A percentile compares a stretch with the other conserved stretches of the same genome.
Conservation (phyloP, 2,888 invertebrate genomes). For the Monopis laevigella region DNA sequence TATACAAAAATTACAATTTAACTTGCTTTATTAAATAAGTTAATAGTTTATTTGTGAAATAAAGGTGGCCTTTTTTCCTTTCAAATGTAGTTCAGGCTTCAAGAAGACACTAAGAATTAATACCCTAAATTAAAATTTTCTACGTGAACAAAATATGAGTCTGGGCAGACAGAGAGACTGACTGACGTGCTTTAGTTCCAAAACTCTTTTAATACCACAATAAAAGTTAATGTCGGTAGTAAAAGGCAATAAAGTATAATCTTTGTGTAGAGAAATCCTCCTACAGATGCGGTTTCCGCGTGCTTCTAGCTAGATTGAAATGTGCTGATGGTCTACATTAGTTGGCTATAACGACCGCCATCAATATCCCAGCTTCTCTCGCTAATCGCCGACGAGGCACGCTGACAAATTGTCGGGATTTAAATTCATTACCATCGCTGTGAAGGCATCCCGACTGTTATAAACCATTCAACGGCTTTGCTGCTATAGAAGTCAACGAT, state of each 20-base stretch:
- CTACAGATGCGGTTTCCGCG: conserved; percentile 7
- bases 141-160: too few species aligned
- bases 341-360: conserved; percentile 8
- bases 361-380: conserved; percentile 6
- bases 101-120: too few species aligned
- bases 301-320: conserved; percentile 7
- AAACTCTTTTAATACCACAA: background rate
- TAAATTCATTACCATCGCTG: conserved; percentile 21
- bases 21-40: too few species aligned
- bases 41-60: too few species aligned
- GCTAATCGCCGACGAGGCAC: conserved; percentile 17
- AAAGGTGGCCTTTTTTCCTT: too few species aligned
- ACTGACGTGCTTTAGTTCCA: too few species aligned
- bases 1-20: too few species aligned
- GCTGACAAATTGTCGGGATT: conserved; percentile 20
- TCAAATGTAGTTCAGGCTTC: too few species aligned
- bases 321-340: conserved; percentile 7
- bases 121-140: too few species aligned
- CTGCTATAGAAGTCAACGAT: background rate
- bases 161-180: too few species aligned
- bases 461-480: conserved; percentile 21
- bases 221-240: background rate
- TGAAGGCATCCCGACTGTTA: conserved; percentile 14
- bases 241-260: background rate
- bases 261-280: conserved; percentile 8